Conservation (phyloP, 92 coral and sea anemone species). For the Actinernus sp. region DNA sequence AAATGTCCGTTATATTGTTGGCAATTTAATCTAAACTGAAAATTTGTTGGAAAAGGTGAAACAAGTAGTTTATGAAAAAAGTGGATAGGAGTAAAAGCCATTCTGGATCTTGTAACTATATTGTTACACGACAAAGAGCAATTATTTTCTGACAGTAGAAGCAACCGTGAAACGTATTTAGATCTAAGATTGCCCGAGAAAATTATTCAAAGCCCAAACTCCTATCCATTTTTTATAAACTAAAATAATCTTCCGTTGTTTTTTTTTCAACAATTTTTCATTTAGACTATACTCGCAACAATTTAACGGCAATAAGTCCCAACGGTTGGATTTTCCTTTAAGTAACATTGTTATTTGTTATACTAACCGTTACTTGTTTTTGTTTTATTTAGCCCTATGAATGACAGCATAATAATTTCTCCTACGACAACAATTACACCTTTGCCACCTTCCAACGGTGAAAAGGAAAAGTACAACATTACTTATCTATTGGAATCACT, state of each 20-base stretch:
- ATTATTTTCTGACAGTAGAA: too few relatives aligned
- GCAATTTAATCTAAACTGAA: not conserved
- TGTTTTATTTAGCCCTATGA: not conserved
- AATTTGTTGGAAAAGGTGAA: not conserved
- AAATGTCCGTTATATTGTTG: not conserved
- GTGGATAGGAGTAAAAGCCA: not conserved
- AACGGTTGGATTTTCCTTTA: too few relatives aligned
- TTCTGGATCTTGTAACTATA: not conserved
- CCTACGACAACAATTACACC: not conserved
- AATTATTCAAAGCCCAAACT: too few relatives aligned
- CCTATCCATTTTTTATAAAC: too few relatives aligned
- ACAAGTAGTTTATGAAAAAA: not conserved
- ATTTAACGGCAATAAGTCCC: too few relatives aligned
- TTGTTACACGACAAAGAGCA: not conserved
- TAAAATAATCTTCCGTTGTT: too few relatives aligned
- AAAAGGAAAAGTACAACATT: slow-evolving; percentile 23
- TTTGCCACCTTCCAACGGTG: not conserved
- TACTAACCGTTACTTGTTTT: not conserved
- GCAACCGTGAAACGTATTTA: too few relatives aligned
- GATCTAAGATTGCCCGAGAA: too few relatives aligned
- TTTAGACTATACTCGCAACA: too few relatives aligned
- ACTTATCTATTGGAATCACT: slow-evolving; percentile 35
- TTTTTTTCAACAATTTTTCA: too few relatives aligned
- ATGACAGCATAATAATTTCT: not conserved
- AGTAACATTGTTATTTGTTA: too few relatives aligned